Percentiles rank a stretch among this genome's conserved stretches.
Evolutionary conservation across 2,113 vertebrate genomes (phyloP).

Genomic region (Daboia siamensis): DNA sequence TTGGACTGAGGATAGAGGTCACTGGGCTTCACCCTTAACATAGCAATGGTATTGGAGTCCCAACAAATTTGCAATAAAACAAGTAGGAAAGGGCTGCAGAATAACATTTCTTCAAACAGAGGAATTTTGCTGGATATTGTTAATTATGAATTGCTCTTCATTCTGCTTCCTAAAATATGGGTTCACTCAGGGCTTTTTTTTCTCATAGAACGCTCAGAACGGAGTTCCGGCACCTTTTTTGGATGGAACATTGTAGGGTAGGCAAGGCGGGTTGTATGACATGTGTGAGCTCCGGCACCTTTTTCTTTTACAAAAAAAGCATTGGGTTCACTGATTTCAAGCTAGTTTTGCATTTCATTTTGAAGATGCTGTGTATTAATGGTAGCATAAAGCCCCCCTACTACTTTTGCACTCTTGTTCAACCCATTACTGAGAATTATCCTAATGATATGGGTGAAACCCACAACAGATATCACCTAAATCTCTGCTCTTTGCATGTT

Average conservation of each 20-base stretch:
- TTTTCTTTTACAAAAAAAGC: too few species aligned
- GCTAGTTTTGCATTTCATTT: not conserved
- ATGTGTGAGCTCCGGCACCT: too few species aligned
- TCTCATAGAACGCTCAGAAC: too few species aligned
- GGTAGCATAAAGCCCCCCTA: not conserved
- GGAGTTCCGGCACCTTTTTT: too few species aligned
- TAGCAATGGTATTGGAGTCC: not conserved
- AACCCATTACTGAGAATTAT: not conserved
- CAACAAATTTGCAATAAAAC: not conserved
- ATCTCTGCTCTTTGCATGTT: conserved; percentile 11
- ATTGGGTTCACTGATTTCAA: not conserved
- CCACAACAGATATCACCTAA: not conserved
- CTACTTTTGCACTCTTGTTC: not conserved
- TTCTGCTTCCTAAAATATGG: not conserved
- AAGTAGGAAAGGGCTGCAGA: not conserved
- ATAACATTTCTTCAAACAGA: not conserved
- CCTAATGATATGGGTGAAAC: not conserved
- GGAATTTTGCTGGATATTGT: not conserved
- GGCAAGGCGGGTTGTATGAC: too few species aligned
- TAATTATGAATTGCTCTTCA: not conserved
- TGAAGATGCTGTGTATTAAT: not conserved
- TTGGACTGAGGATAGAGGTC: not conserved
- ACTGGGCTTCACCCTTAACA: not conserved
- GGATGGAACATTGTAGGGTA: too few species aligned
- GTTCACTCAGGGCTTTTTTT: not conserved